These are phyloP conservation scores for Calephelis virginiensis DNA, from an alignment of 1,140 invertebrate genomes.

Conservation along the genomic window DNA sequence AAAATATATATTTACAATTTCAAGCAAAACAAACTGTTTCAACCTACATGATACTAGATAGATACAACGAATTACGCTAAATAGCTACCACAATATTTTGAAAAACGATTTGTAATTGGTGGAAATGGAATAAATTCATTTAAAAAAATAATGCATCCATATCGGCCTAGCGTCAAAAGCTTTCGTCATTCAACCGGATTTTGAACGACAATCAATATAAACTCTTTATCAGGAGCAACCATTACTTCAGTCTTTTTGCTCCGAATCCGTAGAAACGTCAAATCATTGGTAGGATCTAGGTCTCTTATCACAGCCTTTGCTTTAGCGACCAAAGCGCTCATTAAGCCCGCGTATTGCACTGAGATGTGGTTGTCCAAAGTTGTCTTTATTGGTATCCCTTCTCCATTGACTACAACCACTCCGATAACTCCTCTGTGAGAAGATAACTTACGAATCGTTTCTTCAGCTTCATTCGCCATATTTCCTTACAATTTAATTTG, in stretches of 20 bases:
- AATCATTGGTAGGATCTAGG: conserved; percentile 88
- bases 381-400: conserved; percentile 88
- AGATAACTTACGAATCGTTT: conserved; percentile 86
- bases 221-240: conserved; percentile 89
- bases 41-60: too few species aligned
- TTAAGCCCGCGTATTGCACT: conserved; percentile 84
- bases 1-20: too few species aligned
- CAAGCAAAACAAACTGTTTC: too few species aligned
- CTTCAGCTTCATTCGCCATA: conserved; percentile 86
- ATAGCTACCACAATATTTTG: too few species aligned
- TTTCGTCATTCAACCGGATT: conserved; percentile 77
- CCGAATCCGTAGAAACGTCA: conserved; percentile 89
- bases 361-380: conserved; percentile 87
- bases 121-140: conserved; percentile 12
- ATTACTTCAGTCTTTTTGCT: conserved; percentile 96
- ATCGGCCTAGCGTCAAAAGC: conserved; percentile 30
- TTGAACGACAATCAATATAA: conserved; percentile 84
- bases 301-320: conserved; percentile 85
- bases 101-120: too few species aligned
- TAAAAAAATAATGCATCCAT: not conserved
- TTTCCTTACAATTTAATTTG: too few species aligned
- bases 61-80: too few species aligned
- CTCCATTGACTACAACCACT: conserved; percentile 85
- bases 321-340: conserved; percentile 84
- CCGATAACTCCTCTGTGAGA: conserved; percentile 85